Base-by-base conservation (phyloP, 1,140 invertebrate genomes). In the Heliconius himera region DNA sequence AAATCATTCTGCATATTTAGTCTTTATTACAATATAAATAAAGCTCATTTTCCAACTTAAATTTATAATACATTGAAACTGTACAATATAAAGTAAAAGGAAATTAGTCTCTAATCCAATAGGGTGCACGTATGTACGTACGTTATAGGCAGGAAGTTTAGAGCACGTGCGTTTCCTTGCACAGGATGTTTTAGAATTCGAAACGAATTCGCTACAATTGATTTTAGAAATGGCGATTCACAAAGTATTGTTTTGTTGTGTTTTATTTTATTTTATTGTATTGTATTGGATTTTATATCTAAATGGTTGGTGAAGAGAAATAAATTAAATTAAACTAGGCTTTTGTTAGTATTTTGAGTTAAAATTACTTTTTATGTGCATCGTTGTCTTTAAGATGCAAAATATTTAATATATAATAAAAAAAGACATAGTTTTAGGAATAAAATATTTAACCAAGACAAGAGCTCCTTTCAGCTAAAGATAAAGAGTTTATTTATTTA, bases 161-260 rank as follows among this genome's bases (percentile, higher is more conserved):
- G 79, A 80, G 88, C 91, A 92, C 91, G 91, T 92, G 91, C 90
- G 89, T 85, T 90, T 91, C 85, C 85, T 85, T 79, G 77, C 87
- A 92, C 91, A 92, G 91, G 91, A 92, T 92, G 91, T 92, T 91
- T 88, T 89, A 87, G 86, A 89, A 89, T 88, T 85, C 84, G 83
- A 77, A 86, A 81, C 83, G 83, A 89, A 82, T 84, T 84, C 78
- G 82, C 82, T 60, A 82, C 82, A 83, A 84, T 76, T 29, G 46
- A 56, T 22, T 41, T 73, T 49, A 20, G 60, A 56, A 80, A 76
- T 76, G 70, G 73, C 78, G 73, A 72, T 54, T 77, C 41, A 13
- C 60, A 66, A 66, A 26, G 22, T 29, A 66, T 66, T 66, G 60
- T 29, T 66, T 66, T 29, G 36, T 72, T 71, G 5, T 71, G n/a